Base-by-base conservation (phyloP, 2,888 invertebrate genomes). In the Yponomeuta malinellus region DNA sequence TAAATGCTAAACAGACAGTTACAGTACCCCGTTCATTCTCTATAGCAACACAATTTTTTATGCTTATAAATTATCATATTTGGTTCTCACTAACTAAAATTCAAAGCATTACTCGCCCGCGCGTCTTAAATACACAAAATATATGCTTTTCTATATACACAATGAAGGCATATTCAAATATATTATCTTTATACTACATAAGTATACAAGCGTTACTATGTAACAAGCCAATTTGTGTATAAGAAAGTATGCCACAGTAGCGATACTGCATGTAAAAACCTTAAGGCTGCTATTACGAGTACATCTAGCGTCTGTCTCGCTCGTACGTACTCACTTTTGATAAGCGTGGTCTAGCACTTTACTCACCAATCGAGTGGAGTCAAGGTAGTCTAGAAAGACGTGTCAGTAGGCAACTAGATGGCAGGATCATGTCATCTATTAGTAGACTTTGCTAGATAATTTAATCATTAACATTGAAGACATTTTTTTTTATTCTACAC, bases 11-110 rank as follows among this genome's bases (percentile, higher is more conserved):
- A 65, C 12, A 65, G 29, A 64, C 64, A 23, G 64, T 64, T 64
- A 64, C 65, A 65, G 29, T 65, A 65, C 52, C 52, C 12, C 52
- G 52, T 15, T 59, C 52, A 59, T 59, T 65, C 29, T 65, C 33
- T 31, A 33, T 78, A 77, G 75, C 73, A 73, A 75, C 75, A 73
- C 73, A 72, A 76, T 75, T 73, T 71, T 65, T 77, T 78, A 65
- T 33, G 78, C 78, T 81, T 79, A 83, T 78, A 33, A 79, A 75
- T 76, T 78, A 81, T 81, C 82, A 85, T 87, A 88, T 88, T 88
- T 88, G 89, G 89, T 88, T 87, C 85, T 86, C 87, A 86, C 84
- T 85, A 83, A 82, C 79, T 73, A 79, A 82, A 81, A 78, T 59
- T 15, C 52, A 59, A 59, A 59, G 52, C 52, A 59, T 59, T 15